Percentiles rank a stretch among this genome's conserved stretches.
Evolutionary conservation across 2,888 invertebrate species (phyloP).

Genomic region (Drosophila mimica): DNA sequence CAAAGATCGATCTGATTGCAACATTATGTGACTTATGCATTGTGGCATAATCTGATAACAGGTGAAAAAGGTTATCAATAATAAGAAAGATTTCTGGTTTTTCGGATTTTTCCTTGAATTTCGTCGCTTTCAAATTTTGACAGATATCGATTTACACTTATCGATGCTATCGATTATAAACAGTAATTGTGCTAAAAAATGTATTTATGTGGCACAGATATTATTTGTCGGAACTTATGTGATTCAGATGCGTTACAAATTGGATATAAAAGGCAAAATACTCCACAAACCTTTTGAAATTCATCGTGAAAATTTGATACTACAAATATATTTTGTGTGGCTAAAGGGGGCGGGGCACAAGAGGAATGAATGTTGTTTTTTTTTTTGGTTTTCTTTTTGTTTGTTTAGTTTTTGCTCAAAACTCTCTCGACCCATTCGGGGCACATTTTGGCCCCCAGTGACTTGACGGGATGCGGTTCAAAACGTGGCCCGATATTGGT

Average conservation of each 20-base stretch:
- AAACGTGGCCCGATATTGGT: constrained; percentile 68
- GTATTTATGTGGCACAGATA: not conserved
- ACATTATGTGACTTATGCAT: not conserved
- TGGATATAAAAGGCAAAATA: not conserved
- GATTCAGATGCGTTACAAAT: not conserved
- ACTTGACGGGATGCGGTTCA: constrained; percentile 9
- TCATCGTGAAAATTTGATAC: constrained; percentile 52
- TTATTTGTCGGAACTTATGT: not conserved
- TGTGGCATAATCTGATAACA: not conserved
- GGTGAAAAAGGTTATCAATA: not conserved
- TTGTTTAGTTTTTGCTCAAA: constrained; percentile 4
- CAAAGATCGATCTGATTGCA: not conserved
- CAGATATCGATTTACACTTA: not conserved
- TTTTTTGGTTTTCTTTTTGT: not conserved
- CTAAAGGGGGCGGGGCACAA: not conserved
- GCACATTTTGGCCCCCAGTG: constrained; percentile 6
- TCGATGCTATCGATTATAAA: not conserved
- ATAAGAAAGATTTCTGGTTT: not conserved
- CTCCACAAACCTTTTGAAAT: constrained; percentile 7
- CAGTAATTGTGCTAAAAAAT: not conserved
- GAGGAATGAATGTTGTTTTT: constrained; percentile 5
- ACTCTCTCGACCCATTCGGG: constrained; percentile 16
- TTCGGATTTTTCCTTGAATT: not conserved
- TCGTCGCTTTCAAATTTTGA: not conserved
- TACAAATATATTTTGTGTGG: constrained; percentile 11